Evolutionary conservation across 2,113 vertebrate species (phyloP).

Genomic region (Brachyistius frenatus): DNA sequence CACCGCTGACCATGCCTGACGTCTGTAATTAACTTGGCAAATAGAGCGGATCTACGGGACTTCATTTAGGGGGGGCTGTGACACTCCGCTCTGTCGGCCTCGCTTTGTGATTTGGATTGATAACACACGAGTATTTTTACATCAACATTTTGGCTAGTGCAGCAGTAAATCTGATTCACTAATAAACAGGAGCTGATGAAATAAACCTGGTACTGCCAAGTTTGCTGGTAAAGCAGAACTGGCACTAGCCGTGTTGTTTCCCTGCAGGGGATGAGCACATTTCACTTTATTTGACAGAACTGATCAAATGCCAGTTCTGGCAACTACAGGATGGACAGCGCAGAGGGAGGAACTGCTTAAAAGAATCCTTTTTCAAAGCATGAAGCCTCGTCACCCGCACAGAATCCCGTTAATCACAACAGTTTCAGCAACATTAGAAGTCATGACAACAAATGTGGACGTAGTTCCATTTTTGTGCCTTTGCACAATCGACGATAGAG

Average conservation of each 20-base stretch:
- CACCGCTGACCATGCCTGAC: constrained; percentile 64
- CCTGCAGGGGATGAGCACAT: constrained; percentile 49
- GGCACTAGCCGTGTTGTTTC: constrained; percentile 59
- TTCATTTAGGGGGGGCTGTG: constrained; percentile 27
- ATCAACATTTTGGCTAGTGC: constrained; percentile 48
- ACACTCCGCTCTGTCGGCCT: constrained; percentile 38
- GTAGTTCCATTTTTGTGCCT: not conserved
- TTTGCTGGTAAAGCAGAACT: constrained; percentile 51
- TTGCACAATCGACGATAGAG: constrained; percentile 29
- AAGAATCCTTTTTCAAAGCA: constrained; percentile 48
- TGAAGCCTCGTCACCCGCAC: constrained; percentile 52
- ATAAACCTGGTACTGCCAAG: constrained; percentile 48
- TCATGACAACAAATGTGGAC: constrained; percentile 30
- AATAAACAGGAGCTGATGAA: constrained; percentile 64
- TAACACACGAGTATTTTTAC: constrained; percentile 39
- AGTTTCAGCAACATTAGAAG: constrained; percentile 25
- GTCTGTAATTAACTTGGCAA: constrained; percentile 61
- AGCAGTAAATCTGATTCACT: constrained; percentile 55
- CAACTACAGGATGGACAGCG: constrained; percentile 49
- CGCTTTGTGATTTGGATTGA: constrained; percentile 58
- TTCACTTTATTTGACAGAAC: constrained; percentile 60
- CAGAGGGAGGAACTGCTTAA: constrained; percentile 36
- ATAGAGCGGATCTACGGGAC: constrained; percentile 31
- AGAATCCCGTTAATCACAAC: constrained; percentile 40
- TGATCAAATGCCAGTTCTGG: constrained; percentile 66